These are phyloP conservation scores for Manacus vitellinus DNA, from an alignment of 2,113 vertebrate genomes.

Conservation along the genomic window DNA sequence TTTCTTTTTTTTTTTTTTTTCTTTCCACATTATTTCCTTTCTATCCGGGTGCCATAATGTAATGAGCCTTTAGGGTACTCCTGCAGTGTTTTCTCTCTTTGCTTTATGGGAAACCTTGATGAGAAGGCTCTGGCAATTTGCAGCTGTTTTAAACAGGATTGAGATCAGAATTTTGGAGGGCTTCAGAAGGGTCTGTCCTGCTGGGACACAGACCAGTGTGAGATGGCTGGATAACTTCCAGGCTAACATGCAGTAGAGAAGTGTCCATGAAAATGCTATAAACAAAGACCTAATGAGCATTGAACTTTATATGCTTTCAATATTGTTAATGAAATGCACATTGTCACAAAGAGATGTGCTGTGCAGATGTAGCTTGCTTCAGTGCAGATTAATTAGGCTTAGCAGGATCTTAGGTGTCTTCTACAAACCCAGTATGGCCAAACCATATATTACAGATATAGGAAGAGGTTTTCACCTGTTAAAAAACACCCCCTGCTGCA, in stretches of 20 bases:
- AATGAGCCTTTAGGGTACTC: background rate
- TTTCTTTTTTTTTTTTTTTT: background rate
- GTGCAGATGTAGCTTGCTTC: background rate
- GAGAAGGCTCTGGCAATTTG: constrained; percentile 10
- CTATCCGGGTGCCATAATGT: background rate
- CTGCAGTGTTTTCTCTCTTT: background rate
- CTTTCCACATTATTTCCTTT: background rate
- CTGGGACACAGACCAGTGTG: background rate
- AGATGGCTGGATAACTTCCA: constrained; percentile 24
- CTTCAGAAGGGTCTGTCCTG: constrained; percentile 17
- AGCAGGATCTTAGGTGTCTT: background rate
- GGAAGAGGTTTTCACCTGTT: background rate
- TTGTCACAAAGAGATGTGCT: background rate
- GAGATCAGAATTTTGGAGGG: constrained; percentile 27
- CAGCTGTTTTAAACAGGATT: constrained; percentile 6
- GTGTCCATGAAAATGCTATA: background rate
- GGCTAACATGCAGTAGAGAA: background rate
- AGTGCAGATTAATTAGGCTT: background rate
- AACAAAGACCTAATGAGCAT: constrained; percentile 9
- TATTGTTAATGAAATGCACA: constrained; percentile 3
- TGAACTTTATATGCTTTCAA: constrained; percentile 8
- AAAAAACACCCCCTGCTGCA: background rate
- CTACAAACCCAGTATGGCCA: background rate
- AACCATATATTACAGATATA: background rate
- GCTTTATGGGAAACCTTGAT: background rate